Evolutionary conservation across 2,113 vertebrate genomes (phyloP), one percentile per base, ranked within the genome.

Genomic region (Acinonyx jubatus): DNA sequence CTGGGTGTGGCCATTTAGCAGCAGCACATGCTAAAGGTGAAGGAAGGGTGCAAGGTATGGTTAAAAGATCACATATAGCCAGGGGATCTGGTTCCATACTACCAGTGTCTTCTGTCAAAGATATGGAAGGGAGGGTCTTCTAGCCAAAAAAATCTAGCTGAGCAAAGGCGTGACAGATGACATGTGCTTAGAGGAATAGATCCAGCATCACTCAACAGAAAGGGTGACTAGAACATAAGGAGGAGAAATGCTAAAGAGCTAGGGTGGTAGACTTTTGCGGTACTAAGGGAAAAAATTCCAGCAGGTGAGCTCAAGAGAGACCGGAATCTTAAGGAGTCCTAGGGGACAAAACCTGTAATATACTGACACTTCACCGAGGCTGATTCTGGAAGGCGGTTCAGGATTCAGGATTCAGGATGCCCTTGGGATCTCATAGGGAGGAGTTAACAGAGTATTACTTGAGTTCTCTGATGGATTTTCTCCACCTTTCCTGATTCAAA

Each of bases 11-110:
- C 16, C n/a, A 15, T 0, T 41, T 33, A 21, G n/a, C 38, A n/a
- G 65, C 48, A 79, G 36, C 79, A 15, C 11, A 15, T 0, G 3
- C 21, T 50, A 55, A 45, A n/a, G 41, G 11, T 33, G 27, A 50
- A 69, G 50, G 10, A n/a, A 36, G 10, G 9, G 7, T n/a, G 1
- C 21, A 7, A 52, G 66, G 23, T 14, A 48, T 0, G 1, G 5
- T 27, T 45, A 18, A 86, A 94, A 3, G 29, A 11, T 41, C 23
- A 48, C 4, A 14, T 1, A 6, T 36, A 31, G 31, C 7, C 21
- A 27, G 3, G 48, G 13, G 21, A 23, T 31, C 45, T 41, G 55
- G 31, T 41, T n/a, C 83, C 19, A 27, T 5, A 55, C 7, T 7
- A 12, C 23, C 10, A 25, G 3, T 5, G 19, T 73, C 38, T 13